phyloP scores from a whole-genome alignment of 2,888 invertebrate species.

The Macroteleia sp. region DNA sequence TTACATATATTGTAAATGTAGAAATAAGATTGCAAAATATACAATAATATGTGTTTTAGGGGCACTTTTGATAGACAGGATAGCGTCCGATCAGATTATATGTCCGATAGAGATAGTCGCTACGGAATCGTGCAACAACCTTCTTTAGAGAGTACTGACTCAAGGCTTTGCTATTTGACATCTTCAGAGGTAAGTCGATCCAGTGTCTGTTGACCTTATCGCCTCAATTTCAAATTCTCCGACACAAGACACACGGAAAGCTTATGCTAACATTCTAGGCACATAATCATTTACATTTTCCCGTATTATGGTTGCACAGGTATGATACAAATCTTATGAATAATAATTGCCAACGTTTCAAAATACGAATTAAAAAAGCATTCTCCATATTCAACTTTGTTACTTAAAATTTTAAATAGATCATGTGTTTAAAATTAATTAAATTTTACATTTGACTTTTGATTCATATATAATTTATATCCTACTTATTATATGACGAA shows the following conservation, averaged over 20 bases:
- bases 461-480: too few species aligned
- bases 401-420: too few species aligned
- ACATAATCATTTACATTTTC: slow-evolving; percentile 58
- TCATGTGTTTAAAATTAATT: too few species aligned
- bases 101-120: slow-evolving; percentile 93
- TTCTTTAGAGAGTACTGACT: slow-evolving; percentile 97
- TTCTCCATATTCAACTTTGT: slow-evolving; percentile 47
- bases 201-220: slow-evolving; percentile 76
- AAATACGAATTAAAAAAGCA: slow-evolving; percentile 20
- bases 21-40: too few species aligned
- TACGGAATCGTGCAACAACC: slow-evolving; percentile 96
- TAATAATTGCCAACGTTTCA: slow-evolving; percentile 35
- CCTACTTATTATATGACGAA: too few species aligned
- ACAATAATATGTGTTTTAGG: slow-evolving; percentile 84
- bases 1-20: too few species aligned
- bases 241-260: slow-evolving; percentile 43
- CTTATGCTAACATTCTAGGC: slow-evolving; percentile 36
- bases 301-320: slow-evolving; percentile 49
- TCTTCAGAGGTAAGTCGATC: slow-evolving; percentile 94
- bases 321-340: slow-evolving; percentile 40
- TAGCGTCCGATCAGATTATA: slow-evolving; percentile 94
- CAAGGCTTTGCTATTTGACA: slow-evolving; percentile 95
- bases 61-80: slow-evolving; percentile 95
- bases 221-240: slow-evolving; percentile 69
- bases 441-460: too few species aligned